Percentiles rank a stretch among this genome's conserved stretches.
phyloP scores from a whole-genome alignment of 2,888 invertebrate species.

The Nyleta sp. region DNA sequence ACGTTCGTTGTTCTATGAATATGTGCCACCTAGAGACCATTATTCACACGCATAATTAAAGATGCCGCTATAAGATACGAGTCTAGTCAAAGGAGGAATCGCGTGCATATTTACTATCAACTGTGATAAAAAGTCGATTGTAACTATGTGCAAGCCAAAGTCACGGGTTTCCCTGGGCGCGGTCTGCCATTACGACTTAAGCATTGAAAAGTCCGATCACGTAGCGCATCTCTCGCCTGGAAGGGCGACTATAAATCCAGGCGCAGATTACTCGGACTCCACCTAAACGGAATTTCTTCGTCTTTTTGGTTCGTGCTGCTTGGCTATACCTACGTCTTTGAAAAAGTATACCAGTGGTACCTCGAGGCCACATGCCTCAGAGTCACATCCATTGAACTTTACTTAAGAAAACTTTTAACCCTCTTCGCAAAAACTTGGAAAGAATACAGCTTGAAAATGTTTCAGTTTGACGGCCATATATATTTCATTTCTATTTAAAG shows the following conservation, averaged over 20 bases:
- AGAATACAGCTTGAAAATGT: conserved; percentile 23
- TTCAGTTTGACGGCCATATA: conserved; percentile 14
- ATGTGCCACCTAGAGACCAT: too few relatives aligned
- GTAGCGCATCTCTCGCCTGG: conserved; percentile 61
- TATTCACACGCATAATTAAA: too few relatives aligned
- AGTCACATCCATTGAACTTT: conserved; percentile 43
- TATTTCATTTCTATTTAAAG: conserved; percentile 32
- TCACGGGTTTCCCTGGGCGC: conserved; percentile 37
- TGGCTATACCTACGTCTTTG: conserved; percentile 31
- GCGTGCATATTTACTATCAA: conserved; percentile 17
- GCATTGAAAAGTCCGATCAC: conserved; percentile 63
- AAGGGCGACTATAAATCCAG: conserved; percentile 62
- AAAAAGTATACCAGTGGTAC: conserved; percentile 20
- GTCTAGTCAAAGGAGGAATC: conserved; percentile 17
- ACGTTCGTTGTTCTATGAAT: too few relatives aligned
- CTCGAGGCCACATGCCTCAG: conserved; percentile 25
- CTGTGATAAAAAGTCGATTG: conserved; percentile 24
- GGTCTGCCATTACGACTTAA: conserved; percentile 54
- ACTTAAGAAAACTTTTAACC: conserved; percentile 37
- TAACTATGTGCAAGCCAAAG: conserved; percentile 34
- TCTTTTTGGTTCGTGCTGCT: conserved; percentile 33
- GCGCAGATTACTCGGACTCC: conserved; percentile 62
- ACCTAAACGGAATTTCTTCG: conserved; percentile 60
- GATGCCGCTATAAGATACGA: too few relatives aligned
- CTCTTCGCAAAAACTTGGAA: conserved; percentile 20